These are phyloP conservation scores for Prenolepis imparis DNA, from an alignment of 2,888 invertebrate genomes.

Conservation along the genomic window DNA sequence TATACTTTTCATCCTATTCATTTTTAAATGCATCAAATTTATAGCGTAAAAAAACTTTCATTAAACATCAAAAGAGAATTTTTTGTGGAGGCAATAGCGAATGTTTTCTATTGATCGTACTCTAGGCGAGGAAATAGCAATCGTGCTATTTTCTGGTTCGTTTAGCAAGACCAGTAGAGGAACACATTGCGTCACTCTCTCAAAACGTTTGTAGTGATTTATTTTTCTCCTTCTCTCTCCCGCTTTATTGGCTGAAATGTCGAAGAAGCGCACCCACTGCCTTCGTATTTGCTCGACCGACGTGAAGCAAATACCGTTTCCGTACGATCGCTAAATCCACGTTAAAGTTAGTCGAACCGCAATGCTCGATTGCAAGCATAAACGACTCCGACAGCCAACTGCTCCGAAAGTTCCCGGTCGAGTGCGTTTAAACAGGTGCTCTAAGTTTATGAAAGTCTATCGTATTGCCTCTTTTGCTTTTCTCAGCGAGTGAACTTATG, in stretches of 20 bases:
- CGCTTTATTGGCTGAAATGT: constrained; percentile 48
- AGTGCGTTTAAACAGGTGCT: constrained; percentile 24
- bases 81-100: neutral
- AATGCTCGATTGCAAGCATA: constrained; percentile 17
- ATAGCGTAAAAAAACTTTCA: neutral
- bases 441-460: constrained; percentile 21
- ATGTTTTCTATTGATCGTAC: constrained; percentile 20
- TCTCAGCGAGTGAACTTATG: neutral
- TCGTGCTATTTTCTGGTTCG: constrained; percentile 46
- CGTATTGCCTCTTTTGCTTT: neutral
- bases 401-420: constrained; percentile 28
- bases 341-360: constrained; percentile 22
- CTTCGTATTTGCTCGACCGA: constrained; percentile 30
- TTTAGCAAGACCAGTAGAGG: constrained; percentile 11
- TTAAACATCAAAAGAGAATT: neutral
- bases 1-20: neutral
- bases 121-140: constrained; percentile 20
- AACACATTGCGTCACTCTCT: constrained; percentile 37
- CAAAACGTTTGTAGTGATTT: constrained; percentile 44
- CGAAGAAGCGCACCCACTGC: constrained; percentile 26
- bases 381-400: neutral
- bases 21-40: neutral
- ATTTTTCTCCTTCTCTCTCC: neutral
- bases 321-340: constrained; percentile 28
- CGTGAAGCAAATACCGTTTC: neutral